Base-by-base conservation (phyloP, 1,140 invertebrate genomes). In the Zaprionus africanus region DNA sequence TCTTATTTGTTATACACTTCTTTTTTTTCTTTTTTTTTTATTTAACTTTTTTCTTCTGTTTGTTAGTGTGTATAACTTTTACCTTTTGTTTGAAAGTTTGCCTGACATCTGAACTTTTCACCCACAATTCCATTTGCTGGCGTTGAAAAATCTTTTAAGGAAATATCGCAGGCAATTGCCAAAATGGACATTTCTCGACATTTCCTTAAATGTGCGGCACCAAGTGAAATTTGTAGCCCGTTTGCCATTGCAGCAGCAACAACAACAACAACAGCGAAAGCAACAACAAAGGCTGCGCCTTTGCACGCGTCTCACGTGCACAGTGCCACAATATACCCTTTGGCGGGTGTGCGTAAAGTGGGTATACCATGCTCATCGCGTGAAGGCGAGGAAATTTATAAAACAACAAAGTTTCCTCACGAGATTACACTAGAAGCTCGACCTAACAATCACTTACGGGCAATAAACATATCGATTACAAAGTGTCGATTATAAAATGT, bases 51-150 rank as follows among this genome's bases (percentile, higher is more conserved):
- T 70, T 43, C 12, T 22, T 41, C 51, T 70, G 64, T 79, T 67
- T 49, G 11, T 19, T n/a, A 51, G 19, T 77, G 67, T 68, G 67
- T 68, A 81, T 67, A 85, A 90, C 86, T 90, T 82, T 91, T 91
- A 88, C 88, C 79, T 88, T 83, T 91, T 91, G 81, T 87, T 70
- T 79, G 79, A 73, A 68, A 73, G 60, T 79, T 64, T 38, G 53
- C 54, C 63, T 81, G 77, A 76, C 77, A 71, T 79, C 71, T 79
- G 79, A 81, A 78, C 79, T 81, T 79, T 81, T 81, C 79, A 81
- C 79, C 79, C 77, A 81, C 79, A 81, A 81, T 81, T 79, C 71
- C 66, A 79, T 72, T 78, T 78, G 76, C 61, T 38, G 61, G 68
- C 68, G 61, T 73, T 67, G 68, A 66, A 78, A 59, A 76, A 81